Percentiles rank a stretch among this genome's conserved stretches.
Evolutionary conservation across 2,888 invertebrate genomes (phyloP).

Genomic region (Lagria hirta): DNA sequence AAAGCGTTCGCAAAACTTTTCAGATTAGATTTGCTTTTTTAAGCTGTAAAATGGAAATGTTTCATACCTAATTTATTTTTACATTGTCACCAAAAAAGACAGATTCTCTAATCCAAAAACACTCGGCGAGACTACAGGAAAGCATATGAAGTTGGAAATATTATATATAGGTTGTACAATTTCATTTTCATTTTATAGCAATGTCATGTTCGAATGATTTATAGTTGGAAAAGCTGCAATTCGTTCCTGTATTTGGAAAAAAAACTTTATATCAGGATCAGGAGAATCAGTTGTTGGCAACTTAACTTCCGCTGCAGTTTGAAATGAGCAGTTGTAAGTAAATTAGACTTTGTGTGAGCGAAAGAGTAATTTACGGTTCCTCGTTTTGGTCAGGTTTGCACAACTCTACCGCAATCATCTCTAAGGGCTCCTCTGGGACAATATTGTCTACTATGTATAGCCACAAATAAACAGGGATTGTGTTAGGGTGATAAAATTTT

Average conservation of each 20-base stretch:
- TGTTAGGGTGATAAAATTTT: slow-evolving; percentile 25
- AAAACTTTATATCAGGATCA: slow-evolving; percentile 10
- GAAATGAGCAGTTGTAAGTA: no score
- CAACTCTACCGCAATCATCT: slow-evolving; percentile 45
- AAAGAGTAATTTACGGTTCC: slow-evolving; percentile 9
- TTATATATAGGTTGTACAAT: slow-evolving; percentile 42
- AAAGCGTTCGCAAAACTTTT: no score
- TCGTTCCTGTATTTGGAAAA: slow-evolving; percentile 11
- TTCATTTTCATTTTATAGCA: slow-evolving; percentile 45
- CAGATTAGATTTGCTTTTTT: no score
- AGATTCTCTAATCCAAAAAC: no score
- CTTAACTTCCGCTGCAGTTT: no score
- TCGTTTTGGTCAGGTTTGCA: slow-evolving; percentile 15
- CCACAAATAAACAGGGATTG: slow-evolving; percentile 43
- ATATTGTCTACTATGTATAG: slow-evolving; percentile 47
- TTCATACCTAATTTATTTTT: no score
- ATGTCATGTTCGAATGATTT: slow-evolving; percentile 44
- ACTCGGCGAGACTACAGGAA: no score
- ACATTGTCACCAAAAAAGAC: no score
- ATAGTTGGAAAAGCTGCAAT: slow-evolving; percentile 38
- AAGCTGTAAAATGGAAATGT: no score
- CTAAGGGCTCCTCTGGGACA: slow-evolving; percentile 46
- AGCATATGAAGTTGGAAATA: slow-evolving; percentile 37
- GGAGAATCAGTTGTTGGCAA: no score
- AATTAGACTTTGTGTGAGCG: no score